phyloP scores from a whole-genome alignment of 2,797 vertebrate genomes.

The Anguilla obscura region DNA sequence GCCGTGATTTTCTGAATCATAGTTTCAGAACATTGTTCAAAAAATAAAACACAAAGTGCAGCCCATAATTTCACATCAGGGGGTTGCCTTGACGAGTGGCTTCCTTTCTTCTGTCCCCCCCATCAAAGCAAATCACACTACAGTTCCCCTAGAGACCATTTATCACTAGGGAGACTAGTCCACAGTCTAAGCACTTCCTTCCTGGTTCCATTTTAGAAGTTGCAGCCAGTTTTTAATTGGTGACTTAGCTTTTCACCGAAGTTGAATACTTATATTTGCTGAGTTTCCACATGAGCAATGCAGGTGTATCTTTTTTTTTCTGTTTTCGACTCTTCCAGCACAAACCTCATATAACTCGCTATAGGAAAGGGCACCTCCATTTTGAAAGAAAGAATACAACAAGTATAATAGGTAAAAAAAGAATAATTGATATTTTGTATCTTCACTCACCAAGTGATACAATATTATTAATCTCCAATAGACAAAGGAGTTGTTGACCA shows the following conservation, averaged over 20 bases:
- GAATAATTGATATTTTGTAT: neutral
- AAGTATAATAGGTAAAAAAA: neutral
- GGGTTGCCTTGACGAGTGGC: neutral
- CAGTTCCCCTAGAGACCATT: neutral
- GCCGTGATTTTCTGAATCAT: neutral
- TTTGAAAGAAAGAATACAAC: neutral
- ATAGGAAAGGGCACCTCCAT: neutral
- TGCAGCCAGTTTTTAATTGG: neutral
- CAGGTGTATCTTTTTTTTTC: neutral
- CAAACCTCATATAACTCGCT: neutral
- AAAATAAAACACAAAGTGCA: neutral
- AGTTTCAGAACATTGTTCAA: neutral
- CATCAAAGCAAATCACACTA: neutral
- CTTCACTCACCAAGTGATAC: neutral
- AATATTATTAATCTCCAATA: neutral
- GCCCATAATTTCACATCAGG: neutral
- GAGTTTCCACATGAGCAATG: neutral
- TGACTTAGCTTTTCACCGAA: neutral
- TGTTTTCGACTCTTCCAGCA: neutral
- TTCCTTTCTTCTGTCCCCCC: neutral
- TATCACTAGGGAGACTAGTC: neutral
- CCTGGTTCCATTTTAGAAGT: neutral
- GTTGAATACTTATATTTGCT: neutral
- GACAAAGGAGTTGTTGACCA: neutral
- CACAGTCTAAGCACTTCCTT: neutral